These are phyloP conservation scores for Caenorhabditis wallacei DNA, from an alignment of 2,888 invertebrate species.

Conservation along the genomic window DNA sequence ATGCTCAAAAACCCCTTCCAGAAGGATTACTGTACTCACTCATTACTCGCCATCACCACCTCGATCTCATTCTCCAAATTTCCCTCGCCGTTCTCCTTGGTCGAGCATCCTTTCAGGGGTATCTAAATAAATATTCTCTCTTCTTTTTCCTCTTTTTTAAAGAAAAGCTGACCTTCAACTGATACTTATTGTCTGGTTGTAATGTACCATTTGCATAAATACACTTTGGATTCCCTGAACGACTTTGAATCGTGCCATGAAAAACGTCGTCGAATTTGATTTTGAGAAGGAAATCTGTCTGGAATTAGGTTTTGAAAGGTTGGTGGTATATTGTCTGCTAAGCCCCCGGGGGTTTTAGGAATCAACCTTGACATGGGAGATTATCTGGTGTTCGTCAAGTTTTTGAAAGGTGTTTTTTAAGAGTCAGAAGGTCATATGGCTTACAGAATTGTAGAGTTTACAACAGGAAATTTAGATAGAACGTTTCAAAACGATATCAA, in stretches of 20 bases:
- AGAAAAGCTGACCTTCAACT: constrained; percentile 75
- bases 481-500: no score
- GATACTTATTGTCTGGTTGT: constrained; percentile 76
- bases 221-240: constrained; percentile 81
- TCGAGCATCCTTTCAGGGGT: constrained; percentile 81
- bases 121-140: constrained; percentile 70
- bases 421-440: no score
- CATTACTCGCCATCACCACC: constrained; percentile 68
- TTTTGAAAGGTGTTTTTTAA: no score
- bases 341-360: no score
- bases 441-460: no score
- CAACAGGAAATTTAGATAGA: not conserved
- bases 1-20: not conserved
- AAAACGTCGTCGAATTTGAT: constrained; percentile 80
- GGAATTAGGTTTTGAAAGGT: not conserved
- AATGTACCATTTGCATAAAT: constrained; percentile 82
- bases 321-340: no score
- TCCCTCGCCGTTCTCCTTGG: constrained; percentile 78
- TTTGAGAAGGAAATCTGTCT: constrained; percentile 81
- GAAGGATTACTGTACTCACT: constrained; percentile 19
- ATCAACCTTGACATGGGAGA: no score
- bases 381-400: no score
- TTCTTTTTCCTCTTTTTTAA: not conserved
- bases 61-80: constrained; percentile 82
- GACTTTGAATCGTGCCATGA: constrained; percentile 79